Conservation (phyloP, 2,113 vertebrate species). For the Phalacrocorax aristotelis region DNA sequence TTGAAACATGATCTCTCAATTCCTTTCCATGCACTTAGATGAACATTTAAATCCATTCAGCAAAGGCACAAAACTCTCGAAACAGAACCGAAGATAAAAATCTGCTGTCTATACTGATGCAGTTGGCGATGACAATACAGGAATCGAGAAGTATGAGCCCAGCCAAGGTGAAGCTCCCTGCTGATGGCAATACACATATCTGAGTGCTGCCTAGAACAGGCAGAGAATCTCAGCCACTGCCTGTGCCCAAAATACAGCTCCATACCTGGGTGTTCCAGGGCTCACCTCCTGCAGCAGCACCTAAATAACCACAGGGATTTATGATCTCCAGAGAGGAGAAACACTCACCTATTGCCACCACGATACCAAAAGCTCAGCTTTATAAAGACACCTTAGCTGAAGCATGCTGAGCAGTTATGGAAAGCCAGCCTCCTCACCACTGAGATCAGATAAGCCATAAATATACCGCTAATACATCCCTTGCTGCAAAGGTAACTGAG, state of each 20-base stretch:
- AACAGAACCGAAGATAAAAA: neutral
- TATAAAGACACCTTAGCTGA: neutral
- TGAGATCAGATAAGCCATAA: neutral
- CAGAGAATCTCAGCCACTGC: neutral
- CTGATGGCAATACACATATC: accelerated
- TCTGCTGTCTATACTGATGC: accelerated
- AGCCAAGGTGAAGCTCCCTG: neutral
- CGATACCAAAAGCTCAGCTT: neutral
- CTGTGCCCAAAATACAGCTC: neutral
- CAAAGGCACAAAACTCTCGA: neutral
- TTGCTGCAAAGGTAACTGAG: neutral
- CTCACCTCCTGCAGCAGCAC: neutral
- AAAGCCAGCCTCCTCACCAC: neutral
- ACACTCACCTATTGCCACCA: neutral
- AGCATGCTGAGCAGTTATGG: neutral
- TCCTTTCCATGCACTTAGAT: neutral
- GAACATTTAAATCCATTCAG: neutral
- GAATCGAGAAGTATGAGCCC: neutral
- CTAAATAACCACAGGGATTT: neutral
- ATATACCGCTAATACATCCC: too few species aligned
- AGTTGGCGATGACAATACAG: neutral
- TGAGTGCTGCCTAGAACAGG: neutral
- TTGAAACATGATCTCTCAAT: neutral
- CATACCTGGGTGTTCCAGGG: neutral
- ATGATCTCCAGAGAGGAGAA: too few species aligned